Base-by-base conservation (phyloP, 2,113 vertebrate genomes). In the Crocuta crocuta region DNA sequence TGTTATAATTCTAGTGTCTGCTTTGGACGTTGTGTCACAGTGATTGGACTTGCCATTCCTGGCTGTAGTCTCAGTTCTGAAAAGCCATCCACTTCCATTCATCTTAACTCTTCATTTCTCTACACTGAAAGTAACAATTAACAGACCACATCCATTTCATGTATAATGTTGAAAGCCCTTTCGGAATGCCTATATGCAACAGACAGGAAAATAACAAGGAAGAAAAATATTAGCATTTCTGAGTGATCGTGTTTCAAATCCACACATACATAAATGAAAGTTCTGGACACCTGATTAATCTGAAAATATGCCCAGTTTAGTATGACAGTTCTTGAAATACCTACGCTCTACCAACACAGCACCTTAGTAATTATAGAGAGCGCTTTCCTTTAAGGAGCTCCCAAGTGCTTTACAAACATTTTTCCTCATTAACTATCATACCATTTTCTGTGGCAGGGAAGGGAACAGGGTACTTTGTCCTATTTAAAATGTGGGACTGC, bases 401-500 rank as follows among this genome's bases (percentile, higher is more conserved):
- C 86, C 84, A 58, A 90, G 70, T 73, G 84, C 94, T 85, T 94
- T 95, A 78, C 58, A 82, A 85, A 58, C 23, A 39, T 71, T 91
- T 91, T 82, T 84, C 35, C 79, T 96, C 92, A 50, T 90, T 97
- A 94, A 80, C 26, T 92, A 17, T 50, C 89, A 89, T 61, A 63
- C 74, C 28, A 31, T 92, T 92, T 94, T 94, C 88, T 94, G 71
- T 78, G 71, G 84, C 91, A 94, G 68, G n/a, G 28, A 71, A 83
- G 53, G 43, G 16, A 82, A 76, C 66, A 70, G 26, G 23, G 79
- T 74, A 53, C 39, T 23, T 73, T 86, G 85, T 93, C 93, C 95
- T 96, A 70, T 91, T 93, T 95, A 94, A 97, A 95, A 96, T 97
- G 91, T 92, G 92, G 70, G 53, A 24, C 84, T 97, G 92, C 66